Percentiles rank a stretch among this genome's conserved stretches.
Conservation (phyloP, 2,888 invertebrate species). For the Parelbella ahira region DNA sequence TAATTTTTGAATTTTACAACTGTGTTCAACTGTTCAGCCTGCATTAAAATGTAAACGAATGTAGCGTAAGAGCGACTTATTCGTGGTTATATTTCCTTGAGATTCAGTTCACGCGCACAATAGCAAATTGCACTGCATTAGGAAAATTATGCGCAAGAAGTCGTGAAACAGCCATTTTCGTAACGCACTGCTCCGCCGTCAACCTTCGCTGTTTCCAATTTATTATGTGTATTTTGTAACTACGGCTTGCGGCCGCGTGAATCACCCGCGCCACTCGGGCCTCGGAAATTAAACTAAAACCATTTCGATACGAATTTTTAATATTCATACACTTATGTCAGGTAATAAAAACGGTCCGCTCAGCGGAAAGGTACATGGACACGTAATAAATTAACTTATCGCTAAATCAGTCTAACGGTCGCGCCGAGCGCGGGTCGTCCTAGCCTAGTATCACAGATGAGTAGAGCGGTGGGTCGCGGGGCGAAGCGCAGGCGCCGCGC, state of each 20-base stretch:
- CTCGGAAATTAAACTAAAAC: slow-evolving; percentile 48
- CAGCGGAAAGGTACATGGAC: slow-evolving; percentile 79
- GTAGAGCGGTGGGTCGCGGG: slow-evolving; percentile 77
- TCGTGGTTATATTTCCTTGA: slow-evolving; percentile 21
- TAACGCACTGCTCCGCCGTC: slow-evolving; percentile 32
- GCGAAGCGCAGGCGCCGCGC: slow-evolving; percentile 59
- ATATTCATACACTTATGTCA: slow-evolving; percentile 60
- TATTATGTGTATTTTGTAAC: slow-evolving; percentile 30
- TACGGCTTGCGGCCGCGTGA: slow-evolving; percentile 26
- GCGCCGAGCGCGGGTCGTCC: slow-evolving; percentile 73
- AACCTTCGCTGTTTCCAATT: slow-evolving; percentile 36
- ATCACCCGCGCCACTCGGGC: slow-evolving; percentile 31
- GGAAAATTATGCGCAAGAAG: slow-evolving; percentile 53
- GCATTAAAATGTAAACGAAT: no score
- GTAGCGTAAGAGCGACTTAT: no score
- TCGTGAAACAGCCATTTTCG: slow-evolving; percentile 34
- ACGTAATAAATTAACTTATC: slow-evolving; percentile 74
- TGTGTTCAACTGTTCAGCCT: no score
- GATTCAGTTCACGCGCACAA: slow-evolving; percentile 19
- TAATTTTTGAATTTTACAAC: no score
- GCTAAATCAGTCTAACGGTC: slow-evolving; percentile 78
- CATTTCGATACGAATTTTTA: slow-evolving; percentile 63
- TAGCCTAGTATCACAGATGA: slow-evolving; percentile 79
- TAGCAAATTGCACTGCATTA: slow-evolving; percentile 35
- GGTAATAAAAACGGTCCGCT: slow-evolving; percentile 75